phyloP scores from a whole-genome alignment of 2,113 vertebrate genomes.

The Indri indri region DNA sequence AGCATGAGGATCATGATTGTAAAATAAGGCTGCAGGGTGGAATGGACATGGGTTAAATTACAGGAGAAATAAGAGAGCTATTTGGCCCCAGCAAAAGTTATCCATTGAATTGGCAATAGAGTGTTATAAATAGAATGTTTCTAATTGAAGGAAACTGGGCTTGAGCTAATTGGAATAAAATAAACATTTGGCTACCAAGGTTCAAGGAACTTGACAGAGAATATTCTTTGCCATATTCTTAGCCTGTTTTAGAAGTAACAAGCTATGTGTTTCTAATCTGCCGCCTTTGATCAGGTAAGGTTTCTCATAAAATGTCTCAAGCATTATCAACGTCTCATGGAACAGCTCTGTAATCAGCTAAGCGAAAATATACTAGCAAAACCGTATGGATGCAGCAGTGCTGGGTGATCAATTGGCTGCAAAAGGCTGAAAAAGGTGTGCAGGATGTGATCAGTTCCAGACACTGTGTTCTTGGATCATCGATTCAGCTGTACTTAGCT shows the following conservation, averaged over 20 bases:
- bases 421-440: not conserved
- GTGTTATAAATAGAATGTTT: not conserved
- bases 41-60: not conserved
- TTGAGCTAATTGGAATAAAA: constrained; percentile 11
- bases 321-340: accelerated
- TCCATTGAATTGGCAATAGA: not conserved
- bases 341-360: not conserved
- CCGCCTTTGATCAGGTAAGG: not conserved
- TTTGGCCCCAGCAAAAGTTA: not conserved
- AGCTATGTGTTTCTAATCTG: not conserved
- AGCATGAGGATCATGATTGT: not conserved
- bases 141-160: not conserved
- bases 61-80: not conserved
- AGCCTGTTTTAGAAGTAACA: not conserved
- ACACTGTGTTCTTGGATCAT: constrained; percentile 12
- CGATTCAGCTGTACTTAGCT: constrained; percentile 39
- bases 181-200: not conserved
- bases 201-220: not conserved
- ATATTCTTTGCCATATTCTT: not conserved
- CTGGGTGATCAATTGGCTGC: not conserved
- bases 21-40: not conserved
- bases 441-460: not conserved
- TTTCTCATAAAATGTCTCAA: not conserved
- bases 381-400: not conserved
- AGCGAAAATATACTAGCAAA: not conserved